Evolutionary conservation across 2,113 vertebrate genomes (phyloP).

Genomic region (Numenius arquata): DNA sequence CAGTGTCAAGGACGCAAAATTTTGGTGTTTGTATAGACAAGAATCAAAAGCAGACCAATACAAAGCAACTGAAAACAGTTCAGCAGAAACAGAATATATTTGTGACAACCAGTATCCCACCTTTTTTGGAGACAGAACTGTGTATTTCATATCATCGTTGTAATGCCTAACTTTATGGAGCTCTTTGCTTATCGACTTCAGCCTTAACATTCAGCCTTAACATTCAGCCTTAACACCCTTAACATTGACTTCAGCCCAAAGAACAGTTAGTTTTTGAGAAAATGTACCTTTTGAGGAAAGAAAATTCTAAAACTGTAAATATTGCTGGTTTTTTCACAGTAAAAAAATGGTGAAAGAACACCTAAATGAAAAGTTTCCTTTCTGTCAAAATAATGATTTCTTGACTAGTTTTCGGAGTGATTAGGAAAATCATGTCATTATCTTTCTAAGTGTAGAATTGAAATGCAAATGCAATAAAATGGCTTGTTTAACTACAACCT

Average conservation of each 20-base stretch:
- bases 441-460: neutral
- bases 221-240: too few species aligned
- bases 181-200: neutral
- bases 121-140: neutral
- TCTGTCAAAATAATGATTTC: neutral
- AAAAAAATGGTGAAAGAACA: neutral
- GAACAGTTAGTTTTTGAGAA: neutral
- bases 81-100: neutral
- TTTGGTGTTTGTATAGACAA: neutral
- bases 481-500: neutral
- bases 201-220: too few species aligned
- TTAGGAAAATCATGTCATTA: neutral
- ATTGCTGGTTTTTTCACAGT: neutral
- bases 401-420: neutral
- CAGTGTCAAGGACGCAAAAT: accelerated
- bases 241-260: neutral
- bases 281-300: neutral
- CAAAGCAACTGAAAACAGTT: neutral
- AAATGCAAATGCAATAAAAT: neutral
- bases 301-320: neutral
- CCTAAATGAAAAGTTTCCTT: neutral
- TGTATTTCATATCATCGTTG: neutral
- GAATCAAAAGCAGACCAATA: neutral
- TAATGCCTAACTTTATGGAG: neutral
- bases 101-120: neutral